phyloP scores from a whole-genome alignment of 1,140 invertebrate genomes.

The Capitella teleta region DNA sequence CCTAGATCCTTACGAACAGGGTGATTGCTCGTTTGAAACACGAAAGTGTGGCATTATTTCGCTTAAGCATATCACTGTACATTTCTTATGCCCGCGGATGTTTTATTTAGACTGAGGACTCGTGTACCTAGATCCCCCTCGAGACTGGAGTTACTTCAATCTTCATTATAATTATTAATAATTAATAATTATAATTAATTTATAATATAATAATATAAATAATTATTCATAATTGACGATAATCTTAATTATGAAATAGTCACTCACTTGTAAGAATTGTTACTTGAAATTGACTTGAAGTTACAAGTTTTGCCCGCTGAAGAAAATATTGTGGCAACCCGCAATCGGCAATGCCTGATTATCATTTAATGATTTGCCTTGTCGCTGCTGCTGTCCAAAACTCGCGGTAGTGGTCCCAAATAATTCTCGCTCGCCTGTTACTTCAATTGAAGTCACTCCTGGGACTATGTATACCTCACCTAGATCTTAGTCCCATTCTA shows the following conservation, averaged over 20 bases:
- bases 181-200: neutral
- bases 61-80: neutral
- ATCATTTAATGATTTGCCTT: no score
- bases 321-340: no score
- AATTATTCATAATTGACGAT: no score
- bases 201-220: neutral
- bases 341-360: no score
- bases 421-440: neutral
- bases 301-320: no score
- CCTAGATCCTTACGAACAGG: constrained; percentile 1
- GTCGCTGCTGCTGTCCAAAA: no score
- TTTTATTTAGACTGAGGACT: neutral
- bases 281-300: no score
- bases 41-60: neutral
- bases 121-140: neutral
- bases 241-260: no score
- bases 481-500: neutral
- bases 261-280: no score
- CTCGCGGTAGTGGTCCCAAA: neutral
- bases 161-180: neutral
- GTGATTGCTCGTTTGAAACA: neutral
- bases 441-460: neutral
- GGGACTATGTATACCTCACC: neutral
- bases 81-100: neutral
- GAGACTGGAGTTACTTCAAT: neutral